Evolutionary conservation across 2,888 invertebrate species (phyloP).

Genomic region (Pycnomerus fuliginosus): DNA sequence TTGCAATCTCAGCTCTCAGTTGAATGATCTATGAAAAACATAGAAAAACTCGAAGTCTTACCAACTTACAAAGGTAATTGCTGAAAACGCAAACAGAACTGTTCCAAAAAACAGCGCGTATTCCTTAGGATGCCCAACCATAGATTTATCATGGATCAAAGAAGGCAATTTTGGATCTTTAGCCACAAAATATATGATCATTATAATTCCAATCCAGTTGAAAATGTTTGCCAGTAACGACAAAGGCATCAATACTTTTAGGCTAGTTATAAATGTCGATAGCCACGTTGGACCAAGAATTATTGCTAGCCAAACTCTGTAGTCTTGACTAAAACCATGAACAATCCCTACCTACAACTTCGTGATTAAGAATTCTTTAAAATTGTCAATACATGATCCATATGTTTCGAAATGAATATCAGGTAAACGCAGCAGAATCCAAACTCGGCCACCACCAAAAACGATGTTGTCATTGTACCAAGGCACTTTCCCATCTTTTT

Average conservation of each 20-base stretch:
- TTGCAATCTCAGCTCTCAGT: slow-evolving; percentile 81
- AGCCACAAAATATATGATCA: slow-evolving; percentile 71
- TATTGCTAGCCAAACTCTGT: slow-evolving; percentile 68
- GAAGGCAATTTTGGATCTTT: slow-evolving; percentile 72
- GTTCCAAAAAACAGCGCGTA: slow-evolving; percentile 88
- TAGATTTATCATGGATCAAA: slow-evolving; percentile 56
- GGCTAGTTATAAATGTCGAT: slow-evolving; percentile 68
- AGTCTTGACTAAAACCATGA: slow-evolving; percentile 58
- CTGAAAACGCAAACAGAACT: slow-evolving; percentile 91
- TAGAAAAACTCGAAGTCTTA: slow-evolving; percentile 1
- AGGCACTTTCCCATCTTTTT: neutral
- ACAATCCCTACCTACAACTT: slow-evolving; percentile 62
- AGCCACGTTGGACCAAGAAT: slow-evolving; percentile 67
- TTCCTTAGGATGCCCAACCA: slow-evolving; percentile 43
- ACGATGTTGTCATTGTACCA: neutral
- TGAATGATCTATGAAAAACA: slow-evolving; percentile 71
- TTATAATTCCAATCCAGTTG: slow-evolving; percentile 68
- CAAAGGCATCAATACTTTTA: slow-evolving; percentile 69
- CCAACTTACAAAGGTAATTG: slow-evolving; percentile 78
- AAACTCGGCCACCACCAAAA: slow-evolving; percentile 80
- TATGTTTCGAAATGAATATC: slow-evolving; percentile 79
- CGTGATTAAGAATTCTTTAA: neutral
- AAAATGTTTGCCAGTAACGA: slow-evolving; percentile 73
- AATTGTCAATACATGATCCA: slow-evolving; percentile 1
- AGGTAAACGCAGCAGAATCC: slow-evolving; percentile 98